Conservation (phyloP, 2,797 vertebrate species). For the Diplodus sargus region DNA sequence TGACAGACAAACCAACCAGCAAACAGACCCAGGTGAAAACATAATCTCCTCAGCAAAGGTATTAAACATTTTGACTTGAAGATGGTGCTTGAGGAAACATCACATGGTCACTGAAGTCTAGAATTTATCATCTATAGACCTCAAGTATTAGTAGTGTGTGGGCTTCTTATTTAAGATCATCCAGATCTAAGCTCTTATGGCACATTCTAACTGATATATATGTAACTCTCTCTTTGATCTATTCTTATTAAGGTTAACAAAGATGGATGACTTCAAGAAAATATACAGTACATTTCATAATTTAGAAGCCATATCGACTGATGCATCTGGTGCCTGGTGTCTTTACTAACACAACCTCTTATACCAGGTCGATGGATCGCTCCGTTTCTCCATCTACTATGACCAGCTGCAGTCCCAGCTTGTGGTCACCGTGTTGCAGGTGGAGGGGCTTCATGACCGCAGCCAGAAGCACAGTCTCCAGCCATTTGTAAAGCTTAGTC, state of each 20-base stretch:
- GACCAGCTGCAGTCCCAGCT: slow-evolving; percentile 73
- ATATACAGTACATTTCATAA: neutral
- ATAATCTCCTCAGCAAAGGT: too few species aligned
- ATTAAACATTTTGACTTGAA: neutral
- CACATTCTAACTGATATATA: neutral
- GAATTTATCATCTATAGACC: neutral
- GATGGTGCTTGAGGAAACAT: neutral
- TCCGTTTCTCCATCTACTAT: slow-evolving; percentile 82
- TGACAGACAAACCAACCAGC: too few species aligned
- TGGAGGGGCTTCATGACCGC: slow-evolving; percentile 65
- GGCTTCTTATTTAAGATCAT: neutral
- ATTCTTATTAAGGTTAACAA: neutral
- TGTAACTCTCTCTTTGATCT: neutral
- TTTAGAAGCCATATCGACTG: neutral
- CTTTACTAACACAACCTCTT: neutral
- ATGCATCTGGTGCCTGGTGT: neutral
- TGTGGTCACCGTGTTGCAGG: slow-evolving; percentile 81
- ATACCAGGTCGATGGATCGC: slow-evolving; percentile 62
- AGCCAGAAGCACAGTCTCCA: slow-evolving; percentile 55
- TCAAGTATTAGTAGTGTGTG: neutral
- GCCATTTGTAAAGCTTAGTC: slow-evolving; percentile 72
- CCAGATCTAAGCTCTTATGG: neutral
- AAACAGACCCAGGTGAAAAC: too few species aligned
- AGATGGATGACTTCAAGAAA: neutral
- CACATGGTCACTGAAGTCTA: neutral